Evolutionary conservation across 2,113 vertebrate genomes (phyloP), one percentile per base, ranked within the genome.

Genomic region (Osmerus mordax): DNA sequence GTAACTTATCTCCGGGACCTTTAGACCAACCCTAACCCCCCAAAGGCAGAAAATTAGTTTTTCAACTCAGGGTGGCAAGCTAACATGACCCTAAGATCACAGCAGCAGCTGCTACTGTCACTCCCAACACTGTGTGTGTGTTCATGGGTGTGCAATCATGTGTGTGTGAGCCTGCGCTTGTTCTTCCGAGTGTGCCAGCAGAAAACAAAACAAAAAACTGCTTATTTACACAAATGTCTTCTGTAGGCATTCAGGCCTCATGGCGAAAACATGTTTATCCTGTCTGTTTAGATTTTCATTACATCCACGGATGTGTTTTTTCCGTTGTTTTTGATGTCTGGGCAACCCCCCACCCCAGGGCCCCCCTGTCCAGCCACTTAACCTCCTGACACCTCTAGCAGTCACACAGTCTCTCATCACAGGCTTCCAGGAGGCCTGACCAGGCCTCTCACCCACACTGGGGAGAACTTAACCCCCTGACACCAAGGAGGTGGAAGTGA

Each of bases 391-490:
- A 76, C 67, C 70, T 67, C 68, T 73, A 64, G 78, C 16, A 1
- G 81, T 84, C 81, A 84, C 81, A 87, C 85, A 87, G 85, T 86
- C 84, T 86, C 86, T 88, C 87, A 87, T 84, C 85, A 64, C 62
- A 70, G 79, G 77, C 69, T 84, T 79, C 58, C 74, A 81, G 81
- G 77, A 82, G 82, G 79, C 78, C 77, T 88, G 89, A 88, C 88
- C 89, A 72, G 86, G 82, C 79, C 75, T 71, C 70, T 13, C 80
- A 86, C 84, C 86, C 86, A 89, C 84, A 85, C 84, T 86, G 88
- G 67, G 86, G 82, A 85, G 84, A 88, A 90, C 86, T 91, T 91
- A 90, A 91, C 88, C 90, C 78, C 83, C 80, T 82, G 77, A 83
- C 87, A 83, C 29, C 72, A 73, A 69, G 29, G 55, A 64, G 67